Evolutionary conservation across 1,140 invertebrate genomes (phyloP), one percentile per base, ranked within the genome.

Genomic region (Tyrophagus putrescentiae): DNA sequence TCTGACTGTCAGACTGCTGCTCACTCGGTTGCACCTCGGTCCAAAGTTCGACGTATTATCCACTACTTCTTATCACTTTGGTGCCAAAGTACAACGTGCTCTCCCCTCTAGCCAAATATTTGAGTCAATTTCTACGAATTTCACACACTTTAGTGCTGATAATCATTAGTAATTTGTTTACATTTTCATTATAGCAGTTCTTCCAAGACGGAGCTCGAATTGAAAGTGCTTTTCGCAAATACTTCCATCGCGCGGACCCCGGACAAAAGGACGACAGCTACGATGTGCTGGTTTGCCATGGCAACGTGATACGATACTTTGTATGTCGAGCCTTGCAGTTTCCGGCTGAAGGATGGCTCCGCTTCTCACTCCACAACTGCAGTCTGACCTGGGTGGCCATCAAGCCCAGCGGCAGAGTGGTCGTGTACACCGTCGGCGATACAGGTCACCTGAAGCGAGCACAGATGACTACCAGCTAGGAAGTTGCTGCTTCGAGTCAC

Each of bases 301-400:
- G 87, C 13, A 99, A 98, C 75, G 93, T 98, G 11, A 98, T 98
- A 66, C 76, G 95, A 60, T 98, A 95, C 74, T 95, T 98, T 75
- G 82, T 95, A 18, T 98, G 93, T 76, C 81, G 93, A 72, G 90
- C 90, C 0, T 73, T 98, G n/a, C 95, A 99, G 72, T 86, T 98
- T 68, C 92, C 93, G 13, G 82, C 91, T 0, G 91, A 98, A 75
- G 94, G 84, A 13, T 99, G 95, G 95, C 74, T 98, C 5, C 77
- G 95, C 23, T 81, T 98, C 64, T 83, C 80, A 28, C 74, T 99
- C 9, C 84, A 88, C 70, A 86, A 98, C 73, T 88, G 80, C 9
- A 95, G 89, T 65, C 87, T 98, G 50, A 97, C 95, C 0, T 89
- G 85, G 83, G 66, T 98, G 0, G 80, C 79, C 1, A 88, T 98